Evolutionary conservation across 2,888 invertebrate species (phyloP).

Genomic region (Chloroclysta siterata): DNA sequence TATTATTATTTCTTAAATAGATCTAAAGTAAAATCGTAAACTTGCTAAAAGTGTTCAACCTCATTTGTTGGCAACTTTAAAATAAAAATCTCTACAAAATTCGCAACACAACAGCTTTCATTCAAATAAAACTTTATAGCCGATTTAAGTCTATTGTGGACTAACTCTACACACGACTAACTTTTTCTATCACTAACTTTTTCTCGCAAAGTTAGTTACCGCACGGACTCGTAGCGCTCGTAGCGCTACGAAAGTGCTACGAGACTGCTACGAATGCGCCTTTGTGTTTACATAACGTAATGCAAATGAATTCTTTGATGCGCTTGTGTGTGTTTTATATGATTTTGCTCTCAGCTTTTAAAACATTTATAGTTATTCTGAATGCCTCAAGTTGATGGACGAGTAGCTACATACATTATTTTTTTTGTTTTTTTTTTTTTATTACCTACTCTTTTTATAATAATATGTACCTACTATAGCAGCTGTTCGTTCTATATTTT

Average conservation of each 20-base stretch:
- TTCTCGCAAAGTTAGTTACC: conserved; percentile 31
- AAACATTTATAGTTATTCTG: too few relatives aligned
- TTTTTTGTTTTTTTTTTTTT: too few relatives aligned
- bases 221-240: conserved; percentile 13
- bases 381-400: too few relatives aligned
- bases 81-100: conserved; percentile 13
- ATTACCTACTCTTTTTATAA: too few relatives aligned
- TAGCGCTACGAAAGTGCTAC: conserved; percentile 14
- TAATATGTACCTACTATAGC: too few relatives aligned
- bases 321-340: not conserved
- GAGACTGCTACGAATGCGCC: not conserved
- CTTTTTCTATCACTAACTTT: conserved; percentile 45
- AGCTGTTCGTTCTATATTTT: too few relatives aligned
- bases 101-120: conserved; percentile 17
- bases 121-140: conserved; percentile 32
- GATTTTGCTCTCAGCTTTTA: not conserved
- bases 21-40: too few relatives aligned
- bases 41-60: not conserved
- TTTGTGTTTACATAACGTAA: conserved; percentile 9
- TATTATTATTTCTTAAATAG: too few relatives aligned
- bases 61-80: not conserved
- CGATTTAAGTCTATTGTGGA: conserved; percentile 40
- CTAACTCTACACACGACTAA: conserved; percentile 32
- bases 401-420: too few relatives aligned
- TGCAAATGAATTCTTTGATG: conserved; percentile 7